Base-by-base conservation (phyloP, 2,888 invertebrate genomes). In the Maniola hyperantus region DNA sequence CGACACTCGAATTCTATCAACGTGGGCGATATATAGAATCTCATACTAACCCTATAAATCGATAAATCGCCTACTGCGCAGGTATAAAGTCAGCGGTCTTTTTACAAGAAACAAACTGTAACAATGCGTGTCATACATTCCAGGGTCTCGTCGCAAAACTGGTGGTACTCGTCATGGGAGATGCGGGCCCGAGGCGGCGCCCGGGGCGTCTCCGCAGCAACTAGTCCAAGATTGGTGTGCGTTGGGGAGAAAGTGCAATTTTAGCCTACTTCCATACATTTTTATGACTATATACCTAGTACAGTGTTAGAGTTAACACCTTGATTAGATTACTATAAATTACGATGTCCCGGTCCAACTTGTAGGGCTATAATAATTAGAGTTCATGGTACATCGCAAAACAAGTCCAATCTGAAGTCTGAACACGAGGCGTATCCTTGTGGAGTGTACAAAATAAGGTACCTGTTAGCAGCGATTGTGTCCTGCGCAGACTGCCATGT, bases 81-180 rank as follows among this genome's bases (percentile, higher is more conserved):
- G 13, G 51, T 48, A 50, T 36, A 61, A 20, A 26, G 10, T 11
- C 39, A 39, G 39, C 39, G 39, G 39, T 11, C 39, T 39, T 39
- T 39, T 11, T 39, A 39, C 11, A 39, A 39, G 39, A 39, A 39
- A 39, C 39, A 10, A 34, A 36, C 66, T 55, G 66, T 67, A 39
- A 77, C 42, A 54, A 42, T 53, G 46, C 65, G 18, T 39, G 44
- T 80, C 93, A 85, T 95, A 96, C 96, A 96, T 94, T 97, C 97
- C 77, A 96, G 94, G 82, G 96, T 95, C 82, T 95, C 94, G 91
- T 96, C 96, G 92, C 95, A 95, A 91, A 95, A 95, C 88, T 95
- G 95, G 85, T 96, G 96, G 88, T 96, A 96, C 88, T 96, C 96
- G 89, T 96, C 95, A 87, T 95, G 94, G 65, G 96, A 94, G 82